Evolutionary conservation across 2,888 invertebrate genomes (phyloP).

Genomic region (Macaria liturata): DNA sequence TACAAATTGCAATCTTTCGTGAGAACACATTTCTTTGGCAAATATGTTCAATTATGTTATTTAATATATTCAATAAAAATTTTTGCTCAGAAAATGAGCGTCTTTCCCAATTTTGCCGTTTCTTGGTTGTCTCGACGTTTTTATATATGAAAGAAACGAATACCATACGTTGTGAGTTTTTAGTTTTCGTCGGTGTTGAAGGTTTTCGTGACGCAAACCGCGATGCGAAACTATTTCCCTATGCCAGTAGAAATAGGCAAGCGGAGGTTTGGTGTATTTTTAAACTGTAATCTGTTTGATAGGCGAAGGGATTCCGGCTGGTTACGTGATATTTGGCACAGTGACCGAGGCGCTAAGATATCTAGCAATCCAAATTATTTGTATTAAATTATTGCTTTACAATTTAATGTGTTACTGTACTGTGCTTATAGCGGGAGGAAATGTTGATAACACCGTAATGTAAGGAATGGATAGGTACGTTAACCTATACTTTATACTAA

Average conservation of each 20-base stretch:
- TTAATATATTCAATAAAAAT: no score
- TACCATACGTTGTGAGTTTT: constrained; percentile 7
- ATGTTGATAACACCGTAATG: no score
- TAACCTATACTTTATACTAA: no score
- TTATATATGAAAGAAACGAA: constrained; percentile 11
- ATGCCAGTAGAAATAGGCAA: constrained; percentile 11
- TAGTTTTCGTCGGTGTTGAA: constrained; percentile 14
- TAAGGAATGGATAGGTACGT: no score
- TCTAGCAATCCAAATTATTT: background rate
- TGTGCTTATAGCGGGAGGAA: no score
- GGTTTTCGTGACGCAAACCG: constrained; percentile 15
- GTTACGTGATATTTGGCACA: constrained; percentile 4
- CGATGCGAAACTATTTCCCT: constrained; percentile 12
- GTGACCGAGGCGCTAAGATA: constrained; percentile 3
- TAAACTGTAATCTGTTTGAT: constrained; percentile 5
- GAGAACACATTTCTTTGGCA: no score
- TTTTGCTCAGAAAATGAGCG: background rate
- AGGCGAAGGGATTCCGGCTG: constrained; percentile 5
- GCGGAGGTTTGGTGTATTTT: constrained; percentile 14
- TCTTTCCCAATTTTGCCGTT: constrained; percentile 13
- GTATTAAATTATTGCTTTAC: background rate
- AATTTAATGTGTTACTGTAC: no score
- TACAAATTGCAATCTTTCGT: no score
- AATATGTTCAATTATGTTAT: no score
- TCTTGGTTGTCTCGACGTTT: constrained; percentile 9